A percentile compares a stretch with the other conserved stretches of the same genome.
Evolutionary conservation across 1,140 invertebrate genomes (phyloP).

Genomic region (Listronotus bonariensis): DNA sequence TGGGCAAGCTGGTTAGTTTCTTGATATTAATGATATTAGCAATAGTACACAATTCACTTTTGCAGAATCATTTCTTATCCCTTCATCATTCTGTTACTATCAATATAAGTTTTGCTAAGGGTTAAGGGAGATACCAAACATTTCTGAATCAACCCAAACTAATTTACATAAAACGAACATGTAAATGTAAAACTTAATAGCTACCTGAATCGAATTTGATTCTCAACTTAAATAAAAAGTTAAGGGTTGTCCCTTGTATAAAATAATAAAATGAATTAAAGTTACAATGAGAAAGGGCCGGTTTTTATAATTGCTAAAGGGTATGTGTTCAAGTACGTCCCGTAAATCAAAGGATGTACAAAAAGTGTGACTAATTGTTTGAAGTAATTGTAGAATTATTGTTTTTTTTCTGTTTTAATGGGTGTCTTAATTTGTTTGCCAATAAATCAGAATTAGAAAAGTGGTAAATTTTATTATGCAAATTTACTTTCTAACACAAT

Average conservation of each 20-base stretch:
- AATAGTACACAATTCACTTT: slow-evolving; percentile 27
- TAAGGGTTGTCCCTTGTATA: slow-evolving; percentile 21
- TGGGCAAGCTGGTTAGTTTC: too few species aligned
- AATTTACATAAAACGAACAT: slow-evolving; percentile 32
- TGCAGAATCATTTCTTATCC: not conserved
- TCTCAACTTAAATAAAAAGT: slow-evolving; percentile 24
- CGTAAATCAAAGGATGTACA: slow-evolving; percentile 23
- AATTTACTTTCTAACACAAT: too few species aligned
- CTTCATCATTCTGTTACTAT: slow-evolving; percentile 12
- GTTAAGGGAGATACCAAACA: slow-evolving; percentile 5
- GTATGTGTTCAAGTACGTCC: slow-evolving; percentile 14
- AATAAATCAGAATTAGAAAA: slow-evolving; percentile 28
- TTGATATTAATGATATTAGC: too few species aligned
- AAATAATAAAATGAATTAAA: slow-evolving; percentile 29
- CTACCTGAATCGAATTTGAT: slow-evolving; percentile 35
- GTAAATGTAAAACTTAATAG: slow-evolving; percentile 33
- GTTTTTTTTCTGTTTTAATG: slow-evolving; percentile 13
- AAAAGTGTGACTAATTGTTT: slow-evolving; percentile 26
- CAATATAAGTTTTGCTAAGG: slow-evolving; percentile 21
- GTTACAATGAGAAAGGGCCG: slow-evolving; percentile 24
- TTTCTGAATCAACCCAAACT: not conserved
- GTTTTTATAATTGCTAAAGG: slow-evolving; percentile 19
- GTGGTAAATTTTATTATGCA: too few species aligned
- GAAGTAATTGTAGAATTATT: slow-evolving; percentile 27
- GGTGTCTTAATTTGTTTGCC: not conserved